These are phyloP conservation scores for Apis florea DNA, from an alignment of 1,140 invertebrate species.

Conservation along the genomic window DNA sequence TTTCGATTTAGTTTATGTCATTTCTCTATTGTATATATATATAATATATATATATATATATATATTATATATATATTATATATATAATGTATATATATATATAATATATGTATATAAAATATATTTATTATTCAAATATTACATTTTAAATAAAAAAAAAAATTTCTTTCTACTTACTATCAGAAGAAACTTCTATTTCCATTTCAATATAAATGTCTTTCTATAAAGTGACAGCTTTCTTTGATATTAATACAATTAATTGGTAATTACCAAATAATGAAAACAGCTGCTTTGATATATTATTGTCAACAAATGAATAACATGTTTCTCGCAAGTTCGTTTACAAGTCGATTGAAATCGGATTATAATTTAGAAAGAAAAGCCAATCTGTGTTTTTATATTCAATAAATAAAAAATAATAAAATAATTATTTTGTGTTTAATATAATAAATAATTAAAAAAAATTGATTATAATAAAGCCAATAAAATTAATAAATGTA, in stretches of 20 bases:
- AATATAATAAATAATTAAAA: constrained; percentile 2
- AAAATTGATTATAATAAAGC: neutral
- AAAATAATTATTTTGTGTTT: constrained; percentile 5
- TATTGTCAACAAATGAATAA: constrained; percentile 60
- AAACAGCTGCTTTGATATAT: constrained; percentile 60
- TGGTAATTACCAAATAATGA: constrained; percentile 62
- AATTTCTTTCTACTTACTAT: constrained; percentile 48
- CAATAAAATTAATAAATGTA: neutral
- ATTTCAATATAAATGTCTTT: constrained; percentile 1
- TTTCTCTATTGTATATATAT: neutral
- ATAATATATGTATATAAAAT: neutral
- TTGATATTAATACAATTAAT: constrained; percentile 58
- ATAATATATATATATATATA: too few relatives aligned
- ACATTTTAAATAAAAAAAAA: neutral
- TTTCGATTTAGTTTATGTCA: neutral
- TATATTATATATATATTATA: too few relatives aligned
- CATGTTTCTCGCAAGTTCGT: constrained; percentile 42
- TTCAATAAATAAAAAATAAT: constrained; percentile 9
- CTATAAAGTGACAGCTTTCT: constrained; percentile 28
- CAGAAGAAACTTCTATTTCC: constrained; percentile 43
- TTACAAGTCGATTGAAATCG: constrained; percentile 54
- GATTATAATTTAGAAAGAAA: constrained; percentile 18
- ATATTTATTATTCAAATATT: neutral
- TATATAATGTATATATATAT: too few relatives aligned
- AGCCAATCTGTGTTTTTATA: neutral